A percentile compares a stretch with the other conserved stretches of the same genome.
Evolutionary conservation across 92 coral and sea anemone genomes (phyloP).

Genomic region (Zoanthus solanderi): DNA sequence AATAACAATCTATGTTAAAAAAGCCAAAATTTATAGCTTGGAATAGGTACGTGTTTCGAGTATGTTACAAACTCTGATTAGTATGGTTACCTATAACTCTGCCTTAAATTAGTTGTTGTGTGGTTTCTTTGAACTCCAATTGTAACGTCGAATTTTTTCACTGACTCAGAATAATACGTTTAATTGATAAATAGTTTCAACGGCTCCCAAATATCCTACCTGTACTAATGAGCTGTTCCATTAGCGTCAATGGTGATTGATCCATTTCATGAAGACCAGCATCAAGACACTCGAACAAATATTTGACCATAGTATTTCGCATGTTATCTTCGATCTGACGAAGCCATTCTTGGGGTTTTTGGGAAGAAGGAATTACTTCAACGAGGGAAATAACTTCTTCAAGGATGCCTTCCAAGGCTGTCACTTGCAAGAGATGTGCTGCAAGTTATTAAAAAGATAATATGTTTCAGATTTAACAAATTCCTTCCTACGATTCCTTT

Average conservation of each 20-base stretch:
- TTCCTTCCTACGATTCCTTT: too few species aligned
- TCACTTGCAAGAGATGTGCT: conserved; percentile 94
- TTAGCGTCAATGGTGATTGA: conserved; percentile 43
- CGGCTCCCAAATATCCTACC: background rate
- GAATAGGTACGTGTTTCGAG: too few species aligned
- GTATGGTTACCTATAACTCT: too few species aligned
- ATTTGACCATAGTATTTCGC: conserved; percentile 77
- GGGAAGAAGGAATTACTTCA: conserved; percentile 80
- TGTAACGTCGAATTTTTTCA: too few species aligned
- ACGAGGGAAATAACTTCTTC: conserved; percentile 76
- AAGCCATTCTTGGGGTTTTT: conserved; percentile 90
- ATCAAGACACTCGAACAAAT: conserved; percentile 78
- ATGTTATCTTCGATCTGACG: conserved; percentile 77
- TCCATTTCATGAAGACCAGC: conserved; percentile 47
- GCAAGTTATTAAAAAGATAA: background rate
- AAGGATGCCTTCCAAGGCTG: conserved; percentile 71
- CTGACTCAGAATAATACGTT: too few species aligned
- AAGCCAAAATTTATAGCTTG: too few species aligned
- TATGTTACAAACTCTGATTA: too few species aligned
- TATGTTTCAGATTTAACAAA: too few species aligned
- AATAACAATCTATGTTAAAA: too few species aligned
- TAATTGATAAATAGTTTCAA: background rate
- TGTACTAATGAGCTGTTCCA: conserved; percentile 51
- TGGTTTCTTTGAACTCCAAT: too few species aligned
- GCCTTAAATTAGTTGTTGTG: too few species aligned